Base-by-base conservation (phyloP, 2,113 vertebrate species). In the Suncus etruscus region DNA sequence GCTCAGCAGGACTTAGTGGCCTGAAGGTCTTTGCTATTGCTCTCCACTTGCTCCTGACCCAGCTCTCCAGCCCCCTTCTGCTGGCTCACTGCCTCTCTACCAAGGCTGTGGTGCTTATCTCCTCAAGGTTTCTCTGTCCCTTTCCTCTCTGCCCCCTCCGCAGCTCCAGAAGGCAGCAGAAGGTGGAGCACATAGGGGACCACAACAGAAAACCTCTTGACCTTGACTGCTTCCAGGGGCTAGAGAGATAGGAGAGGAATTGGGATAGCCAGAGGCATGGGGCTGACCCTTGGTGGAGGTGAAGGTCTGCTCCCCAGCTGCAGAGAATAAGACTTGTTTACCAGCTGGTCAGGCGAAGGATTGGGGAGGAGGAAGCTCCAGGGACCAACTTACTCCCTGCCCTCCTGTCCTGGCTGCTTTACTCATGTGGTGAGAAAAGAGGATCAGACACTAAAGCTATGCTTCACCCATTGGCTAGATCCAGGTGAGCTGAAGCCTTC, bases 261-360 rank as follows among this genome's bases (percentile, higher is more conserved):
- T 32, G 0, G 58, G 58, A 16, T 4, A 16, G 58, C 16, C 18
- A 16, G 58, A 61, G 58, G 58, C 16, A 20, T 61, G 58, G 58
- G 15, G 58, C 58, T 61, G 58, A 61, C 58, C 58, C 58, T 61
- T 22, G 16, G 16, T 61, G 58, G 16, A 20, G 58, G 58, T 22
- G 58, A 0, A 50, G 83, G 76, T 90, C 90, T 88, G 84, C 86
- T 93, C 78, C 92, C 66, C 58, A 50, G 45, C 93, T 95, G 87
- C 96, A 96, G 96, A 94, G 95, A 97, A 97, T 91, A 32, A 45
- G 91, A 27, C 73, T 96, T 96, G 95, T 95, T 97, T 96, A 96
- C 88, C 15, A 86, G 93, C 93, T 76, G 73, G 47, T 82, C 91
- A 86, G 82, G 85, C 92, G 93, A 81, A 88, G 83, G 92, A 86